These are phyloP conservation scores for Anneissia japonica DNA, from an alignment of 35 echinoderm and acorn worm species.

Conservation along the genomic window DNA sequence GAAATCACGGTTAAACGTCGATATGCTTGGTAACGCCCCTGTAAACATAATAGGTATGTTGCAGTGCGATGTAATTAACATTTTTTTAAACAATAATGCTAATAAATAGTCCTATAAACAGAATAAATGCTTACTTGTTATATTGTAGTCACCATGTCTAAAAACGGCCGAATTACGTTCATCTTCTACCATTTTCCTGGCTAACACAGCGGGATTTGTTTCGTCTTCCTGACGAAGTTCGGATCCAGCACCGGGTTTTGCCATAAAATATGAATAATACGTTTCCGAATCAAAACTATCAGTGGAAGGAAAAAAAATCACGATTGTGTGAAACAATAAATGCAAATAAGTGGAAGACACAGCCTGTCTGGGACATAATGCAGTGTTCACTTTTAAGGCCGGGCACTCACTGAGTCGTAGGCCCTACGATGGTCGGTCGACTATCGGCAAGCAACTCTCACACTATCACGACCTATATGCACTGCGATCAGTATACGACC, in stretches of 20 bases:
- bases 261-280: not conserved
- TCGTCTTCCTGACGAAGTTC: slow-evolving; percentile 5
- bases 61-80: too few relatives aligned
- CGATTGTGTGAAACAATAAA: slow-evolving; percentile 52
- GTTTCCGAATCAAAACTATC: slow-evolving; percentile 22
- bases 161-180: slow-evolving; percentile 88
- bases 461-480: too few relatives aligned
- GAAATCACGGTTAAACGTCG: slow-evolving; percentile 73
- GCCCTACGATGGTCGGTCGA: too few relatives aligned
- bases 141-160: slow-evolving; percentile 86
- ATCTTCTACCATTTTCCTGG: slow-evolving; percentile 76
- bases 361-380: not conserved
- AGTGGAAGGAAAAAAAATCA: slow-evolving; percentile 42
- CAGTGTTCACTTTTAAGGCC: not conserved
- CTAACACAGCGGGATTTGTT: slow-evolving; percentile 31
- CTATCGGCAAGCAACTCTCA: too few relatives aligned
- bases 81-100: too few relatives aligned
- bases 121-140: slow-evolving; percentile 69
- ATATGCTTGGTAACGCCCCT: slow-evolving; percentile 57
- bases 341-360: not conserved
- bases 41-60: too few relatives aligned
- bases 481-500: too few relatives aligned
- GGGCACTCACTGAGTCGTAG: too few relatives aligned
- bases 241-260: not conserved
- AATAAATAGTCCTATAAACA: too few relatives aligned